Evolutionary conservation across 1,140 invertebrate genomes (phyloP).

Genomic region (Nylanderia fulva): DNA sequence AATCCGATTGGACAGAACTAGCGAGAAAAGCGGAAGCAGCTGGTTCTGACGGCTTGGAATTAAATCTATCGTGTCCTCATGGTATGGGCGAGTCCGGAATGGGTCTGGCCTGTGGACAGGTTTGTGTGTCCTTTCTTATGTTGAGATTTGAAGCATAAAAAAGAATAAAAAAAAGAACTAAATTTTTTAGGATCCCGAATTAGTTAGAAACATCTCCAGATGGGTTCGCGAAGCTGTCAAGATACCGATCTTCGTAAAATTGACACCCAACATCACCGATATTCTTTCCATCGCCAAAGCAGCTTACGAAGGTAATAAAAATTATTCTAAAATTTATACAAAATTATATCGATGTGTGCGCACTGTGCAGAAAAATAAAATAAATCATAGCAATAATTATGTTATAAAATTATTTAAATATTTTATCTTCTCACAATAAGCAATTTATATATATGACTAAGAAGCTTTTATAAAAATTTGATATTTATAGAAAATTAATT

Average conservation of each 20-base stretch:
- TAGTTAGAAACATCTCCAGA: constrained; percentile 95
- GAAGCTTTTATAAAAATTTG: not conserved
- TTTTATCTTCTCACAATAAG: not conserved
- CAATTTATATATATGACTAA: not conserved
- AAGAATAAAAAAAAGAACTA: not conserved
- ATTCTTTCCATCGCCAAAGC: constrained; percentile 95
- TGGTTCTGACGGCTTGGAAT: constrained; percentile 97
- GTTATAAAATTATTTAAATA: constrained; percentile 17
- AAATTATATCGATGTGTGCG: constrained; percentile 6
- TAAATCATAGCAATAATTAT: not conserved
- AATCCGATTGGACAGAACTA: constrained; percentile 95
- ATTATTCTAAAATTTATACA: constrained; percentile 6
- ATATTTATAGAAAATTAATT: no score
- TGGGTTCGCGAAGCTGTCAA: constrained; percentile 95
- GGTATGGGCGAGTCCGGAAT: constrained; percentile 99
- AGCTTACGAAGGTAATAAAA: constrained; percentile 92
- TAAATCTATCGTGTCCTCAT: constrained; percentile 99
- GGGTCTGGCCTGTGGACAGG: constrained; percentile 99
- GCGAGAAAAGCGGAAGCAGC: constrained; percentile 92
- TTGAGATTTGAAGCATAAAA: not conserved
- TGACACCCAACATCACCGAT: constrained; percentile 99
- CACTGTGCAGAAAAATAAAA: not conserved
- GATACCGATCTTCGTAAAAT: constrained; percentile 99
- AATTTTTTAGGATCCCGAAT: constrained; percentile 90
- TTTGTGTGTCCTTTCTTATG: constrained; percentile 76